Base-by-base conservation (phyloP, 92 coral and sea anemone species). In the Epizoanthus stellaris region DNA sequence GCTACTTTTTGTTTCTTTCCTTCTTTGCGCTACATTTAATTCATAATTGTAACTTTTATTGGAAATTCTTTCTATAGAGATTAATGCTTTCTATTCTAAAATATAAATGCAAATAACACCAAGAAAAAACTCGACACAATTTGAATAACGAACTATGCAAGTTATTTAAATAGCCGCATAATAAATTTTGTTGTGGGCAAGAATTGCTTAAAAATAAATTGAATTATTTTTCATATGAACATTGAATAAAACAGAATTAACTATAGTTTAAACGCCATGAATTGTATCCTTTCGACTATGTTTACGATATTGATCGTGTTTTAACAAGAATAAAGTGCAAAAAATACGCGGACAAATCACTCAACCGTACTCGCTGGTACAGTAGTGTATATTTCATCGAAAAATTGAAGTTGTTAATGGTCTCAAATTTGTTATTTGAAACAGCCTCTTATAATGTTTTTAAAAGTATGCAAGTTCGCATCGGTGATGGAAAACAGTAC, bases 101-200 rank as follows among this genome's bases (percentile, higher is more conserved):
- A 63, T 63, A 4, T n/a, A 47, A 47, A 45, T 45, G 6, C 52
- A n/a, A n/a, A n/a, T n/a, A n/a, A n/a, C 52, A 45, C 52, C 5
- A 45, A 45, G 8, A 45, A 45, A 10, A 67, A 13, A 9, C 47
- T 14, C 72, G 47, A 67, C 14, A 34, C 4, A 67, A 67, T 67
- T 36, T 36, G 72, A 67, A 67, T 67, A 67, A 67, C 72, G 40
- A 67, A 67, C 45, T 67, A 5, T 13, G 36, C 43, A 34, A 36
- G 40, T 40, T 67, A 36, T n/a, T 67, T 36, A 67, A 67, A 67
- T 67, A 34, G 47, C n/a, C 73, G 73, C 47, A 68, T 68, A 68
- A 68, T 68, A 25, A 68, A 68, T 68, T 15, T 68, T n/a, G 73
- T 19, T 13, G 73, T 12, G n/a, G 13, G 49, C 20, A 36, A 5